These are phyloP conservation scores for Poeciliopsis turneri DNA, from an alignment of 2,797 vertebrate genomes.

Conservation along the genomic window DNA sequence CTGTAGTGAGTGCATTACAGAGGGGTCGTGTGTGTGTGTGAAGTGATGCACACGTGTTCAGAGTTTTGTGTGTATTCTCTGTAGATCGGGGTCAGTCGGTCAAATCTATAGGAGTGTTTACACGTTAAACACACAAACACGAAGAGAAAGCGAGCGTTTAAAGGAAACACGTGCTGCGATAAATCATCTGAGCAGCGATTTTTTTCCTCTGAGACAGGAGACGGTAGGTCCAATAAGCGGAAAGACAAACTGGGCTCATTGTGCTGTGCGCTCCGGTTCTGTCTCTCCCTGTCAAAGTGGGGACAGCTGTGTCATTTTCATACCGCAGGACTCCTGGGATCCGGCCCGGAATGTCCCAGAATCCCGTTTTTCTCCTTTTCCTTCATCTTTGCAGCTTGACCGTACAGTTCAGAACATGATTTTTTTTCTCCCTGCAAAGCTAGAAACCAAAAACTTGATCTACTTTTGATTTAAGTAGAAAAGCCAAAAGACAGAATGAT, in stretches of 20 bases:
- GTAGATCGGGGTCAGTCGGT: constrained; percentile 50
- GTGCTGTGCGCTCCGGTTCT: constrained; percentile 51
- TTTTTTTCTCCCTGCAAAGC: not conserved
- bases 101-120: constrained; percentile 53
- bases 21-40: constrained; percentile 18
- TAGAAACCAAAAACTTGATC: not conserved
- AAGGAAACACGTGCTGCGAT: constrained; percentile 49
- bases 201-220: constrained; percentile 44
- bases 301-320: constrained; percentile 73
- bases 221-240: constrained; percentile 45
- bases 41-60: constrained; percentile 20
- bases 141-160: constrained; percentile 20
- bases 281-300: constrained; percentile 54
- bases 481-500: not conserved
- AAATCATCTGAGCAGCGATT: constrained; percentile 42
- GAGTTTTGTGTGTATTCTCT: constrained; percentile 31
- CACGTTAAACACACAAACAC: constrained; percentile 52
- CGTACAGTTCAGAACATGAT: not conserved
- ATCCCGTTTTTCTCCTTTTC: constrained; percentile 11
- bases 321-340: constrained; percentile 58
- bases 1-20: not conserved
- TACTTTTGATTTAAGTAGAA: not conserved
- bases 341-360: constrained; percentile 49
- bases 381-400: not conserved
- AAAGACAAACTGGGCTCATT: constrained; percentile 56